Evolutionary conservation across 2,113 vertebrate species (phyloP), one percentile per base, ranked within the genome.

Genomic region (Ictalurus furcatus): DNA sequence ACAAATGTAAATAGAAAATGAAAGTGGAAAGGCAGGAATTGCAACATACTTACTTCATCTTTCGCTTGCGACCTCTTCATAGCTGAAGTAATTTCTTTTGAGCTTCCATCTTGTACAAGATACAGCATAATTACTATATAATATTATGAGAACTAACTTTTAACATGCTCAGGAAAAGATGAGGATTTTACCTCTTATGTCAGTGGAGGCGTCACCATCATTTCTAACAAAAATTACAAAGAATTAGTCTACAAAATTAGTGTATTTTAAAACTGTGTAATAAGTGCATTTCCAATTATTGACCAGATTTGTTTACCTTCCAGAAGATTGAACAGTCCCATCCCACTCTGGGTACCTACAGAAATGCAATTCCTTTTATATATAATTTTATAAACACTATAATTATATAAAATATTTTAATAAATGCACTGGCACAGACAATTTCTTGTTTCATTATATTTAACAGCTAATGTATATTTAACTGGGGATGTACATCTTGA

Each of bases 41-140:
- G 14, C 23, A n/a, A 87, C 63, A 65, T 30, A 87, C 48, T 48
- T 88, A 90, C 91, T 89, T 88, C 0, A 83, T 61, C 16, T 88
- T 83, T 88, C 6, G n/a, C 28, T 30, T 28, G 16, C 34, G 40
- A 17, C n/a, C 40, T 73, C 14, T 61, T 89, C 48, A 40, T 61
- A 30, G 80, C 88, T 5, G 85, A 34, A 79, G 59, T 34, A 52
- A 34, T 86, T 44, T 83, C 78, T 19, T 25, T 58, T 59, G 74
- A 82, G 5, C 21, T 14, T 89, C 59, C 87, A 88, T 40, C 85
- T 90, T n/a, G 19, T 56, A 67, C 11, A 28, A 81, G 71, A 54
- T 11, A 52, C 21, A 67, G 3, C 21, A 81, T 13, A 54, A 63
- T 54, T 44, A 44, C 30, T 83, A 37, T 25, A 34, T 11, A 17